Base-by-base conservation (phyloP, 2,113 vertebrate species). In the Octodon degus region DNA sequence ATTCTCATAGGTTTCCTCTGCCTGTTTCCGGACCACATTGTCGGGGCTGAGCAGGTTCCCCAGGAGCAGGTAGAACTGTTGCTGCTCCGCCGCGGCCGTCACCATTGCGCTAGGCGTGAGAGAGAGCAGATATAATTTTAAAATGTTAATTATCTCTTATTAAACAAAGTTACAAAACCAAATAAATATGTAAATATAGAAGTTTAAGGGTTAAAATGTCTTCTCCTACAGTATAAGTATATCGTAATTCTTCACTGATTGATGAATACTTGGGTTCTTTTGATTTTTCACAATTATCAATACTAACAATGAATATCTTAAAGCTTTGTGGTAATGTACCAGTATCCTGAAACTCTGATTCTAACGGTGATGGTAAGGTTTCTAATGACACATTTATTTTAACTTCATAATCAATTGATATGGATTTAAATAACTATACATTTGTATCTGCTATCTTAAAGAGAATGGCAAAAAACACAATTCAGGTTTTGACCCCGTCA, bases 301-400 rank as follows among this genome's bases (percentile, higher is more conserved):
- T 58, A 24, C 11, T 72, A 17, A 65, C 30, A 68, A 53, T 88
- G n/a, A 79, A 2, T n/a, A 88, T 77, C 27, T 67, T 91, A 60
- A 90, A 86, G 19, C 22, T 93, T 93, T 62, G 24, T 40, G 60
- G 37, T 80, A 88, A 80, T 40, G 24, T 80, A 50, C n/a, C 40
- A 70, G 67, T 65, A 91, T 89, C 93, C n/a, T 85, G 62, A 80
- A 91, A 86, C 55, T 62, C 34, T 62, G 2, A 63, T 84, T 89
- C 63, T 89, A 7, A 5, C 65, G 55, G 5, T 63, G 7, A 84
- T 58, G 5, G 6, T 81, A 5, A 55, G 2, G 24, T 19, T 88
- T 95, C 63, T 43, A 84, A 63, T 17, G 11, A 60, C 32, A 47
- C 7, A 60, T 86, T 60, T 63, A 14, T 77, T 87, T 86, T 62